Evolutionary conservation across 37 sponge, comb jelly and placozoan species (phyloP), one percentile per base, ranked within the genome.

Genomic region (Amphimedon queenslandica): DNA sequence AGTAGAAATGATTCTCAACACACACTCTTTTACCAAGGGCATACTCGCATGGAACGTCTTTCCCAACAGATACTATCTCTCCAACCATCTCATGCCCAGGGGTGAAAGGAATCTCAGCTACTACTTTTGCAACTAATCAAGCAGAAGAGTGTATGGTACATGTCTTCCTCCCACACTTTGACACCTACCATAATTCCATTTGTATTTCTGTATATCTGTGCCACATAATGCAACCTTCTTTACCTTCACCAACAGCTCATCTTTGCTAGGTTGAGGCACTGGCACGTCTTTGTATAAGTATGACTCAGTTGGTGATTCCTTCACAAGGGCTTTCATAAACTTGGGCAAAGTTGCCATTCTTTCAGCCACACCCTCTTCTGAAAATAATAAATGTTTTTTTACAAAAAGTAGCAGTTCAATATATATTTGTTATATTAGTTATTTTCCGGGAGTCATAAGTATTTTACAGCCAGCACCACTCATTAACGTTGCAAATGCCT

Each of bases 1-100:
- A 94, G 88, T 78, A 94, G 85, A 80, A 94, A 67, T 94, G 95
- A 77, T 94, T 94, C 76, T 94, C 95, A 3, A 90, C 87, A 80
- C 91, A 90, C 28, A 94, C 91, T 51, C 95, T 74, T 63, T 66
- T 83, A 16, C 95, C 95, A 1, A 87, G 41, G 4, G 70, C 57
- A 64, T 70, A 94, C 63, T 87, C 91, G 2, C 74, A 37, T 42
- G 81, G 71, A n/a, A 81, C 88, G 0, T 71, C 78, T 28, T 67
- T 40, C 0, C 95, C 95, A 23, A 70, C 77, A 23, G 63, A 73
- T 27, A 90, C 81, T 2, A 92, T 87, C 42, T 82, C 82, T 57
- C 67, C 88, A 32, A 87, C 88, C 66, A 76, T 76, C 74, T 87
- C 88, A 43, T 87, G 88, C n/a, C 88, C 88, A 51, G 88, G 80